These are phyloP conservation scores for Tiphia femorata DNA, from an alignment of 2,888 invertebrate genomes.

Conservation along the genomic window DNA sequence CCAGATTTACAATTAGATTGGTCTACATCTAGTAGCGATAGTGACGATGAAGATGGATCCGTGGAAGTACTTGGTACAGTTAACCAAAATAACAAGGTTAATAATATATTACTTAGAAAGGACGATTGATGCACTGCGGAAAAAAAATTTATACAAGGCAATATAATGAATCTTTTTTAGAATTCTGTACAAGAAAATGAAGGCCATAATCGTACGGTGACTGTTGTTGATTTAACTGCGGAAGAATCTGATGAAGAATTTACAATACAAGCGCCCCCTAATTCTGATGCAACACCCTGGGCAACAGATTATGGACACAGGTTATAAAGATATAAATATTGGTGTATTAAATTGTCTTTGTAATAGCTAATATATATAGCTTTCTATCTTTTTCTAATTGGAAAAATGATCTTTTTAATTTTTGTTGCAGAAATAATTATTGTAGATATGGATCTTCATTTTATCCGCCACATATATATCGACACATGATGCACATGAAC, in stretches of 20 bases:
- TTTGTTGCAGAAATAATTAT: no score
- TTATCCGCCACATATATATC: no score
- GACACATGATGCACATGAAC: no score
- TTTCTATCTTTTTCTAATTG: neutral
- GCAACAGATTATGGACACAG: conserved; percentile 45
- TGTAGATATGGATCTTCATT: no score
- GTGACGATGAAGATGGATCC: conserved; percentile 74
- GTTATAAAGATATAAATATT: conserved; percentile 27
- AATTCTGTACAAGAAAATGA: conserved; percentile 42
- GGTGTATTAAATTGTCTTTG: neutral
- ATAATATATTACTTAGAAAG: neutral
- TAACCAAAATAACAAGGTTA: conserved; percentile 55
- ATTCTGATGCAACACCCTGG: conserved; percentile 39
- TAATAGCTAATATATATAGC: neutral
- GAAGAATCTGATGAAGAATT: conserved; percentile 73
- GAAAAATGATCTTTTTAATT: no score
- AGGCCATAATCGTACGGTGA: conserved; percentile 69
- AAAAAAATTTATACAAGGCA: neutral
- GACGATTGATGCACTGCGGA: no score
- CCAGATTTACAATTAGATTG: conserved; percentile 85
- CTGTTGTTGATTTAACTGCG: conserved; percentile 73
- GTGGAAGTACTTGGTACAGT: conserved; percentile 69
- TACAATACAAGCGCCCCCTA: conserved; percentile 37
- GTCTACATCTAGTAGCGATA: conserved; percentile 75
- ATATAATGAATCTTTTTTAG: conserved; percentile 10